Evolutionary conservation across 2,113 vertebrate genomes (phyloP), one percentile per base, ranked within the genome.

Genomic region (Corythornis cristatus): DNA sequence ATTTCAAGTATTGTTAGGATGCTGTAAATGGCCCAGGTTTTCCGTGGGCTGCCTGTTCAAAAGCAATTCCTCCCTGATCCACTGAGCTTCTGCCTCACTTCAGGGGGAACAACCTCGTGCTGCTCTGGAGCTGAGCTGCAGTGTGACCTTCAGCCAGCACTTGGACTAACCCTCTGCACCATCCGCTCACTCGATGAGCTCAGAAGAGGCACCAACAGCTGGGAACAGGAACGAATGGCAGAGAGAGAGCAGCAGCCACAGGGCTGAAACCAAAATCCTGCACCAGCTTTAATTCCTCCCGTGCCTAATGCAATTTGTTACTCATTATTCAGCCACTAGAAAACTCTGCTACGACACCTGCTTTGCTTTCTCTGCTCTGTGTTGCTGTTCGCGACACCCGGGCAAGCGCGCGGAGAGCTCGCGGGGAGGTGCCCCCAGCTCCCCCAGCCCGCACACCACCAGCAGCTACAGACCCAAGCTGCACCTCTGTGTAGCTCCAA

Each of bases 271-370:
- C 0, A 6, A 65, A 75, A 61, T 61, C 77, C 83, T 14, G 50
- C 13, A 75, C 82, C 82, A 85, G 83, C 90, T 74, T 77, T 64
- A 95, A 93, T 96, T 96, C 95, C 81, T 94, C 66, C 88, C 56
- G 66, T 80, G 86, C 83, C 80, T 95, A 90, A 92, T 89, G 76
- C 62, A 93, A 96, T 93, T 96, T 95, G 83, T 81, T 87, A 48
- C 81, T 73, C 22, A 4, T 94, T 96, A 96, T 96, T 94, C 93
- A 97, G 92, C 91, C 88, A 88, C 90, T 66, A 77, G 75, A 46
- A 77, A 74, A 57, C 40, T 78, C n/a, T 18, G 13, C 75, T 92
- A 35, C 37, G 81, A 71, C 93, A 96, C 94, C 85, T 93, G 87
- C 77, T 93, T 85, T 26, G 65, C 33, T 96, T 95, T 82, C 78